Conservation (phyloP, 2,797 vertebrate genomes). For the Macroramphosus scolopax region DNA sequence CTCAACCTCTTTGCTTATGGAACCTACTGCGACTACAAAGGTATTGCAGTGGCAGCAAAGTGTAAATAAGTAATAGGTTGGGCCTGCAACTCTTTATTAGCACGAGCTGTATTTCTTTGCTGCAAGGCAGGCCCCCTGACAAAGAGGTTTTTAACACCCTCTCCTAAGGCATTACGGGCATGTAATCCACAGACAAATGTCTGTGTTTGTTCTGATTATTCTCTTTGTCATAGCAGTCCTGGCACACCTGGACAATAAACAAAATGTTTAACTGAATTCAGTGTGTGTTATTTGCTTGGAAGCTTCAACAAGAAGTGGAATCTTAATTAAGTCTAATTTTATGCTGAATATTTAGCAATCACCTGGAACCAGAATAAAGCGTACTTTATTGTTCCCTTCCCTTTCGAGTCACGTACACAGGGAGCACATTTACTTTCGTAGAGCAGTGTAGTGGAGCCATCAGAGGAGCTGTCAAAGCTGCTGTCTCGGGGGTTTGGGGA, state of each 20-base stretch:
- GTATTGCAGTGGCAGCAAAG: slow-evolving; percentile 71
- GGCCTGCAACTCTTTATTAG: slow-evolving; percentile 59
- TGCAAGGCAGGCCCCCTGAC: slow-evolving; percentile 42
- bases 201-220: slow-evolving; percentile 12
- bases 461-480: slow-evolving; percentile 63
- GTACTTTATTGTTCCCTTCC: slow-evolving; percentile 50
- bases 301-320: slow-evolving; percentile 38
- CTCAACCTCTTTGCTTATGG: slow-evolving; percentile 96
- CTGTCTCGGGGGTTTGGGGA: slow-evolving; percentile 29
- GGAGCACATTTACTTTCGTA: slow-evolving; percentile 53
- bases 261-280: slow-evolving; percentile 42
- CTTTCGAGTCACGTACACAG: slow-evolving; percentile 38
- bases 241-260: slow-evolving; percentile 33
- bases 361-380: slow-evolving; percentile 52
- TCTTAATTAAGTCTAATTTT: slow-evolving; percentile 62
- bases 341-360: slow-evolving; percentile 54
- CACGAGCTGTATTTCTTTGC: slow-evolving; percentile 59
- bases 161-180: slow-evolving; percentile 37
- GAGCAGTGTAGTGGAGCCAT: slow-evolving; percentile 43
- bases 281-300: slow-evolving; percentile 19
- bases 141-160: slow-evolving; percentile 38
- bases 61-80: slow-evolving; percentile 69
- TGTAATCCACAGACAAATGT: slow-evolving; percentile 38
- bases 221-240: slow-evolving; percentile 10
- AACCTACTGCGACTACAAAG: slow-evolving; percentile 95